Base-by-base conservation (phyloP, 2,797 vertebrate genomes). In the Etheostoma perlongum region DNA sequence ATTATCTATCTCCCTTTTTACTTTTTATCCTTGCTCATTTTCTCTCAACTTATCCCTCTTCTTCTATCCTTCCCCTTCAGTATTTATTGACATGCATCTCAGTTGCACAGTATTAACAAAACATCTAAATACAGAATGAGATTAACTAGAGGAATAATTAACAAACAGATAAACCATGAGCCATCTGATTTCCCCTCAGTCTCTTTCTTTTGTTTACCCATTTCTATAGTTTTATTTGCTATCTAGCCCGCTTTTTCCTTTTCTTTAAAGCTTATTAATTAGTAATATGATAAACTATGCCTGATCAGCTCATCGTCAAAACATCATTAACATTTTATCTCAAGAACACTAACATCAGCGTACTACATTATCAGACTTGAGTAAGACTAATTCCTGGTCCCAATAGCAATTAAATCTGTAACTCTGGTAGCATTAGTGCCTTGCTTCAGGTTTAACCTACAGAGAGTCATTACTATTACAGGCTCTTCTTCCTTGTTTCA, bases 71-170 rank as follows among this genome's bases (percentile, higher is more conserved):
- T 79, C 65, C 42, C 59, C 61, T 84, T 69, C 72, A 70, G 19
- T 48, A 68, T 74, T 85, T 87, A 90, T 91, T 85, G 55, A 7
- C 36, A 58, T 36, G 62, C 88, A 72, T 85, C 87, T 91, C 89
- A 66, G 61, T 86, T 85, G 89, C 76, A 84, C 83, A 78, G 76
- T 88, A 81, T 74, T 68, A 82, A 82, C 60, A 25, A 73, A 72
- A 47, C 47, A 85, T 81, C 76, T 78, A 83, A 86, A 88, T 81
- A 83, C 79, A 84, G 78, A 89, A 82, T 51, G 59, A 90, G 78
- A 88, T 88, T 79, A 83, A 76, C 63, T 4, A 72, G 73, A 79
- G 68, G 83, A 87, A 91, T 91, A 88, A 85, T 88, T 89, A 88
- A 89, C 75, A 89, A 90, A 88, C 67, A 68, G 72, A 88, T 85